Base-by-base conservation (phyloP, 2,888 invertebrate species). In the Synergus laeviventris region DNA sequence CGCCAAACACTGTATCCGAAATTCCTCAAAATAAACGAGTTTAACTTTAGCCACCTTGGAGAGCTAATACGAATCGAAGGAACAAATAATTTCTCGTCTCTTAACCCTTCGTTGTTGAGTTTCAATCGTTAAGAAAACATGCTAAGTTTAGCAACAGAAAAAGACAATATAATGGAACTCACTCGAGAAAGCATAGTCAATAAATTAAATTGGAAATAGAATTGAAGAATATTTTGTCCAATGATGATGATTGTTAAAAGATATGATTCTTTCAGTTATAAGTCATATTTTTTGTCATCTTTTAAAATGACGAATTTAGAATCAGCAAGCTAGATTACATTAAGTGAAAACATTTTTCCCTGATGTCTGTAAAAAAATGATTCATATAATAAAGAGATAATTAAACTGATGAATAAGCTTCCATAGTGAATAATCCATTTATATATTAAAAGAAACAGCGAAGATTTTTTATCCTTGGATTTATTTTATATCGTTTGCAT, bases 11-110 rank as follows among this genome's bases (percentile, higher is more conserved):
- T 76, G 73, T 62, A 59, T 42, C 64, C 54, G 38, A 59, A 77
- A 66, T 77, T 76, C 74, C 77, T 77, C 74, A 74, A 79, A 81
- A 81, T 42, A 76, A 78, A 78, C 74, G 9, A 76, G 73, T 78
- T 74, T 76, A 54, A 45, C 56, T 77, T 64, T 45, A 66, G 39
- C 45, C n/a, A 5, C n/a, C 21, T 21, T 49, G n/a, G 45, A n/a
- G 24, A n/a, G n/a, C n/a, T n/a, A n/a, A 49, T 49, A 31, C 24
- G 36, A 24, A 24, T 70, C n/a, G 70, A 21, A 16, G 21, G 4
- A 24, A 31, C 24, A 24, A 45, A 21, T 56, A 21, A 49, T 49
- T 45, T 31, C 64, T 36, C 31, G 24, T 49, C 74, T 42, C 60
- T 39, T 60, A 74, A 64, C 62, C 74, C 76, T 70, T 24, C 24